Evolutionary conservation across 2,888 invertebrate species (phyloP), one percentile per base, ranked within the genome.

Genomic region (Agrypnus murinus): DNA sequence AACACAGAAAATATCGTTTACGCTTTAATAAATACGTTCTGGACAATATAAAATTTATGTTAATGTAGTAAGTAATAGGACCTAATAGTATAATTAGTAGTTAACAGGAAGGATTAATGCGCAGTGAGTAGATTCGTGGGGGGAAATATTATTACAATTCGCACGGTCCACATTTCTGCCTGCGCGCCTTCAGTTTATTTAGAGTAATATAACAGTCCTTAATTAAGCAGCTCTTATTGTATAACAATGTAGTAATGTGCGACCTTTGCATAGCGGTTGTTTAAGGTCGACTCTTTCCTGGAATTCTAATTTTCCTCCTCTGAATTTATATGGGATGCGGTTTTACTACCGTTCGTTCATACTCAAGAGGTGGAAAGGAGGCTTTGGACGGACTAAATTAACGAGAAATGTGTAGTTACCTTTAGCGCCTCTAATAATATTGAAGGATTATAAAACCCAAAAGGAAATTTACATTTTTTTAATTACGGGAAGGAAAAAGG

Each of bases 91-190:
- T 68, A 68, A 68, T 68, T 68, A 68, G 60, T 62, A 62, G 68
- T 68, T 68, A 68, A 62, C 68, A 68, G 68, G 68, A 68, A 68
- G 68, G 68, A 62, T 60, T 55, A 62, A 68, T 68, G 68, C 31
- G 19, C 34, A 53, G 60, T 17, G n/a, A n/a, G n/a, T n/a, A n/a
- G n/a, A 60, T 36, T 46, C 59, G 46, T 19, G 48, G 32, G 53
- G 60, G 59, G 60, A 63, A 55, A 25, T 25, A 25, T 25, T 53
- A 63, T 63, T 63, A 55, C 57, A 57, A 25, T 68, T 63, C 68
- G 68, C 63, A 63, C 68, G 63, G 68, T 68, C 62, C 34, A 68
- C 62, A 68, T 68, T 67, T 68, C 62, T 68, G 43, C 50, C 17
- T 45, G 45, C 46, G 31, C 40, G 48, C 68, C 68, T 68, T 68